phyloP scores from a whole-genome alignment of 2,888 invertebrate genomes.

The Cosmia pyralina region DNA sequence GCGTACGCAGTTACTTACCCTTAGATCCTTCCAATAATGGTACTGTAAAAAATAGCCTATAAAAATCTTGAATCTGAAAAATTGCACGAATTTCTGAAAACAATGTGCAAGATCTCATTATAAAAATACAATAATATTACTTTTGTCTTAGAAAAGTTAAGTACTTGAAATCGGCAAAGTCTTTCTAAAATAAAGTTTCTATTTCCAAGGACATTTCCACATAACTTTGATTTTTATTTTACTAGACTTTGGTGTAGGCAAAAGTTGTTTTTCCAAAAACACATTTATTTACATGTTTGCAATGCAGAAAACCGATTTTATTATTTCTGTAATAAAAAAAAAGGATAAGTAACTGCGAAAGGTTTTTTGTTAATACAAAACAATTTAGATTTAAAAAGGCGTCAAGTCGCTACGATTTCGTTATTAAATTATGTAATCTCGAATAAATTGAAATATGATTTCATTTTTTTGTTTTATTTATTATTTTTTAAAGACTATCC shows the following conservation, averaged over 20 bases:
- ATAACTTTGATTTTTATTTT: no score
- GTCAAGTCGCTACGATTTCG: conserved; percentile 65
- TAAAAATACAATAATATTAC: neutral
- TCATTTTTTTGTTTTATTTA: conserved; percentile 72
- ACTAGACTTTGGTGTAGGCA: no score
- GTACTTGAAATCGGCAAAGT: no score
- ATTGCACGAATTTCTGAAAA: neutral
- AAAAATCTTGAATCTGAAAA: neutral
- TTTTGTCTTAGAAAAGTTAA: no score
- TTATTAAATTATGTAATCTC: conserved; percentile 82
- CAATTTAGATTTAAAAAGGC: conserved; percentile 64
- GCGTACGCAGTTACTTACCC: conserved; percentile 10
- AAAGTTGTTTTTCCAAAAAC: conserved; percentile 1
- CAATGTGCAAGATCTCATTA: conserved; percentile 18
- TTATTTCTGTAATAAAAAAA: neutral
- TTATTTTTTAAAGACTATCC: neutral
- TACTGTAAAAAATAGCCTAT: neutral
- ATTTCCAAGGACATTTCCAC: no score
- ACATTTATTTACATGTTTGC: neutral
- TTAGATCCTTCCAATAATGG: no score
- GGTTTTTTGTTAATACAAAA: conserved; percentile 49
- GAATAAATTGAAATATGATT: conserved; percentile 83
- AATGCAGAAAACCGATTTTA: neutral
- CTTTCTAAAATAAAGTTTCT: no score
- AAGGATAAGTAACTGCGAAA: conserved; percentile 23